Percentiles rank a stretch among this genome's conserved stretches.
These are phyloP conservation scores for Ichneumoninae sp. DNA, from an alignment of 2,888 invertebrate species.

Conservation along the genomic window DNA sequence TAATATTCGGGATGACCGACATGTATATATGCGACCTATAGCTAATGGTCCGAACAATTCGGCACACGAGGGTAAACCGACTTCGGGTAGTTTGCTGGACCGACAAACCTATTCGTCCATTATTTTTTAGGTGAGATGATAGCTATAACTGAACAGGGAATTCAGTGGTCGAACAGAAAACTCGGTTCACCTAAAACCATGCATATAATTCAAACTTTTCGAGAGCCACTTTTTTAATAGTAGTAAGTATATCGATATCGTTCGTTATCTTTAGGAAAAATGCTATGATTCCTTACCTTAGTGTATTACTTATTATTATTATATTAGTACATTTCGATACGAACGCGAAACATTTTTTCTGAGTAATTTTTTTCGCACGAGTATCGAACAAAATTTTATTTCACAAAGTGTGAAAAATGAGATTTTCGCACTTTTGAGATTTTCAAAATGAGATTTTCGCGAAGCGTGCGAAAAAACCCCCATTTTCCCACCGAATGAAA, in stretches of 20 bases:
- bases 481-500: too few relatives aligned
- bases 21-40: constrained; percentile 23
- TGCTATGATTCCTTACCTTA: not conserved
- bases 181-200: not conserved
- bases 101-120: not conserved
- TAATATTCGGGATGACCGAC: constrained; percentile 31
- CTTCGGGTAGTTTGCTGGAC: constrained; percentile 14
- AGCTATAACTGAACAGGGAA: not conserved
- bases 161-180: not conserved
- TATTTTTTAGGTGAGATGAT: not conserved
- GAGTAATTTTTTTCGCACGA: too few relatives aligned
- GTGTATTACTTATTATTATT: too few relatives aligned
- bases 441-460: too few relatives aligned
- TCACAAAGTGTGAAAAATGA: too few relatives aligned
- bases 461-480: too few relatives aligned
- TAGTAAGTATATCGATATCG: not conserved
- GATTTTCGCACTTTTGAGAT: too few relatives aligned
- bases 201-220: not conserved
- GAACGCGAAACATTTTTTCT: too few relatives aligned
- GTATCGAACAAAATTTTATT: too few relatives aligned
- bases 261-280: not conserved
- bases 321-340: too few relatives aligned
- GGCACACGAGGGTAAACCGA: constrained; percentile 55
- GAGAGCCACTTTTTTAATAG: not conserved
- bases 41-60: constrained; percentile 41